A percentile compares a stretch with the other conserved stretches of the same genome.
phyloP scores from a whole-genome alignment of 2,797 vertebrate species.

The Linurgus olivaceus region DNA sequence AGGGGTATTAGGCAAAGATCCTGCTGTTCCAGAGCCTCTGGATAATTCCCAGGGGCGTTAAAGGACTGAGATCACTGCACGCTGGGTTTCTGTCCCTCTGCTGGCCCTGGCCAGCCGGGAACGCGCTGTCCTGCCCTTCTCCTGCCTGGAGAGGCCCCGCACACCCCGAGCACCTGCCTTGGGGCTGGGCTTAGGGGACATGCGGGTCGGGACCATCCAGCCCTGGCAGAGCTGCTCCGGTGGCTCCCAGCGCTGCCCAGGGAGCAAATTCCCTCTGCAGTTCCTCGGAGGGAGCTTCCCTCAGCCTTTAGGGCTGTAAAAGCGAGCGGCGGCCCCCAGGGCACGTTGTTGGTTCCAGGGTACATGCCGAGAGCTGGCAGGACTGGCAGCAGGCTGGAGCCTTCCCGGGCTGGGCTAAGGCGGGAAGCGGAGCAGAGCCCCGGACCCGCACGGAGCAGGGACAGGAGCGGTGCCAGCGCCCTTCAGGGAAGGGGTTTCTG shows the following conservation, averaged over 20 bases:
- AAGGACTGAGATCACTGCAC: fast-evolving
- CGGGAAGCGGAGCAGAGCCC: background rate
- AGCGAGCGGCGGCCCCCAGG: background rate
- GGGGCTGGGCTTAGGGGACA: background rate
- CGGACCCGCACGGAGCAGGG: fast-evolving
- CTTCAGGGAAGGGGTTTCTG: background rate
- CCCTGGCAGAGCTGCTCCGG: background rate
- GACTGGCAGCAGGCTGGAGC: background rate
- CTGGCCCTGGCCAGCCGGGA: background rate
- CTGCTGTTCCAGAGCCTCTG: background rate
- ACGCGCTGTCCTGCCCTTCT: fast-evolving
- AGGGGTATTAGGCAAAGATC: background rate
- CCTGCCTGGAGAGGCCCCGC: background rate
- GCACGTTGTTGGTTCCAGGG: background rate
- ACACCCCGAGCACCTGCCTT: fast-evolving
- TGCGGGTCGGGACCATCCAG: background rate
- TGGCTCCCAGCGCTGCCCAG: background rate
- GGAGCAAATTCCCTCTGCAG: fast-evolving
- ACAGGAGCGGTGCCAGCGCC: background rate
- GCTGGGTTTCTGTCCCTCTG: background rate
- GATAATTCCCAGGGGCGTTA: fast-evolving
- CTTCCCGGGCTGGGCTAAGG: background rate
- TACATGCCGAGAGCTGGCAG: fast-evolving
- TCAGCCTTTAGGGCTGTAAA: background rate
- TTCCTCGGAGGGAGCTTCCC: background rate